Conservation (phyloP, 1,140 invertebrate species). For the Heliconius melpomene region DNA sequence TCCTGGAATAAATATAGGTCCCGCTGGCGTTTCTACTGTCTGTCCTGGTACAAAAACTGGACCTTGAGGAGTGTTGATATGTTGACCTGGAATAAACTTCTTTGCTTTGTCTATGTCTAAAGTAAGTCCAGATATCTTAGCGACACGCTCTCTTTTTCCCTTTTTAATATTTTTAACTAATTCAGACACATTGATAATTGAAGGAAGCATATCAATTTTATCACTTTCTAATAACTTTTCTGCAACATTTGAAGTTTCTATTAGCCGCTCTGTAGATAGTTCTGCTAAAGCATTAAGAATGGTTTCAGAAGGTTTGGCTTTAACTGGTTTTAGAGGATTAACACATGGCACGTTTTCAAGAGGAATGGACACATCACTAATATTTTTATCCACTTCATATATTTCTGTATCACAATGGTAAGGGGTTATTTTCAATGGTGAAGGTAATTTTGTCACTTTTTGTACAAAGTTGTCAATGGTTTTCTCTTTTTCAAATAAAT, state of each 20-base stretch:
- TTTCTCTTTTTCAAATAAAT: conserved; percentile 82
- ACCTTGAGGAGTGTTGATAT: conserved; percentile 85
- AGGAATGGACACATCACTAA: conserved; percentile 81
- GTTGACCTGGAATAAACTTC: conserved; percentile 86
- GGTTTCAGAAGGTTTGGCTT: conserved; percentile 82
- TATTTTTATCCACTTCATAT: conserved; percentile 68
- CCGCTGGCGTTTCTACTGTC: conserved; percentile 85
- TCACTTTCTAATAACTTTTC: conserved; percentile 81
- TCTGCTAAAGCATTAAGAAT: conserved; percentile 78
- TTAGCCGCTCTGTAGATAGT: conserved; percentile 81
- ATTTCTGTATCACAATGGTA: conserved; percentile 77
- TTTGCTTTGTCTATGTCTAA: conserved; percentile 84
- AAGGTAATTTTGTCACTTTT: conserved; percentile 77
- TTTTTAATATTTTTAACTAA: conserved; percentile 84
- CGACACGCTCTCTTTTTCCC: conserved; percentile 82
- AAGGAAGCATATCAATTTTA: conserved; percentile 82
- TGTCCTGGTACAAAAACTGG: conserved; percentile 88
- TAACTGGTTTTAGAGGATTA: conserved; percentile 83
- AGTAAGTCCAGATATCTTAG: conserved; percentile 84
- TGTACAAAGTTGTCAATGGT: conserved; percentile 58
- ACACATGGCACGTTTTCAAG: conserved; percentile 84
- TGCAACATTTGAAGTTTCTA: conserved; percentile 82
- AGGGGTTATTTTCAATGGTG: conserved; percentile 78
- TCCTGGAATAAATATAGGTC: conserved; percentile 87
- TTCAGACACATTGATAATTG: conserved; percentile 84